Evolutionary conservation across 1,140 invertebrate genomes (phyloP).

Genomic region (Saccostrea cuccullata): DNA sequence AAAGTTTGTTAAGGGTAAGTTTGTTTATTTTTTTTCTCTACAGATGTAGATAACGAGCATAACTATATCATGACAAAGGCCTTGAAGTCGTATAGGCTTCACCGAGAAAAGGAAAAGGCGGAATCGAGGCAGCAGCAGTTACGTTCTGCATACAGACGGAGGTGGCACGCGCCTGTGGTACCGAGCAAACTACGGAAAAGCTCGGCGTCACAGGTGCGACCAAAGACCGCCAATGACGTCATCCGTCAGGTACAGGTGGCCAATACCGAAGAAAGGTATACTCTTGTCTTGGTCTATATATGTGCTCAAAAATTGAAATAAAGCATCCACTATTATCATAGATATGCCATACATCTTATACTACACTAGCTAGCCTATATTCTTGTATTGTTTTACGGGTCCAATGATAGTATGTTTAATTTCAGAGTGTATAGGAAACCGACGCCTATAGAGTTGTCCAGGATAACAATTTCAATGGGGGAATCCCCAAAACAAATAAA

Average conservation of each 20-base stretch:
- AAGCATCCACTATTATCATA: too few relatives aligned
- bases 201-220: constrained; percentile 38
- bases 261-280: constrained; percentile 40
- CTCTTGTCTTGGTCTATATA: not conserved
- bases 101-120: constrained; percentile 60
- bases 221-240: constrained; percentile 51
- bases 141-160: constrained; percentile 53
- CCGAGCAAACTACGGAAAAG: constrained; percentile 41
- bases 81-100: constrained; percentile 62
- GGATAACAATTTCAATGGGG: constrained; percentile 48
- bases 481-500: constrained; percentile 33
- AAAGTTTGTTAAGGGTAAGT: not conserved
- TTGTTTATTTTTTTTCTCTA: constrained; percentile 39
- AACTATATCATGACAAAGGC: constrained; percentile 71
- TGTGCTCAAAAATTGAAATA: too few relatives aligned
- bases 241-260: constrained; percentile 57
- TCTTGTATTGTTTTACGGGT: too few relatives aligned
- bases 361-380: too few relatives aligned
- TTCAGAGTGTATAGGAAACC: constrained; percentile 11
- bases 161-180: constrained; percentile 49
- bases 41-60: constrained; percentile 70
- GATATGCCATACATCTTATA: too few relatives aligned
- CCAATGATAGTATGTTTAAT: not conserved
- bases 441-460: constrained; percentile 42
- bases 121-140: constrained; percentile 58